These are phyloP conservation scores for Lipophrys pholis DNA, from an alignment of 2,113 vertebrate species.

Conservation along the genomic window DNA sequence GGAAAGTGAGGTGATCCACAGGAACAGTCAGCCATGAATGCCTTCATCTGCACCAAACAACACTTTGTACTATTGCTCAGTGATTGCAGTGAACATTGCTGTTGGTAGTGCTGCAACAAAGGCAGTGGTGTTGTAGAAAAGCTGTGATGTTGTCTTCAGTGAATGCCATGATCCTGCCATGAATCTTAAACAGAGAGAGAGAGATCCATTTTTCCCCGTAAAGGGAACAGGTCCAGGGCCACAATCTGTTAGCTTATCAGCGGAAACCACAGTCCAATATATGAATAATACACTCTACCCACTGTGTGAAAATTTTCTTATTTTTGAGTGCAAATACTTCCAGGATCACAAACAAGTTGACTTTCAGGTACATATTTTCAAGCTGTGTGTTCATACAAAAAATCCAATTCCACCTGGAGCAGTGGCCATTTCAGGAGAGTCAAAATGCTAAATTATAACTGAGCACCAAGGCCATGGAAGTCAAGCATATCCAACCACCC, in stretches of 20 bases:
- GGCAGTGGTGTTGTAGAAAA: background rate
- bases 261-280: conserved; percentile 33
- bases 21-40: background rate
- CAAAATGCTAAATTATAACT: conserved; percentile 53
- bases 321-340: conserved; percentile 26
- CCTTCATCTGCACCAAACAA: conserved; percentile 11
- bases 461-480: conserved; percentile 38
- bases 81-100: background rate
- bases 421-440: conserved; percentile 30
- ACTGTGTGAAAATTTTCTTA: conserved; percentile 23
- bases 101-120: conserved; percentile 2
- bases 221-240: conserved; percentile 9
- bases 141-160: background rate
- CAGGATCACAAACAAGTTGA: conserved; percentile 44
- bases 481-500: conserved; percentile 41
- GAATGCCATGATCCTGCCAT: conserved; percentile 18
- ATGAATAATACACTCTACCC: conserved; percentile 38
- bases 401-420: conserved; percentile 57
- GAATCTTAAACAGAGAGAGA: conserved; percentile 36
- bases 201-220: background rate
- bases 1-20: conserved; percentile 4
- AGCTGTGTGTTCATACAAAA: conserved; percentile 37
- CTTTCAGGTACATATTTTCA: conserved; percentile 30
- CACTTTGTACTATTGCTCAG: background rate
- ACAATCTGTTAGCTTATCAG: conserved; percentile 43